A percentile compares a stretch with the other conserved stretches of the same genome.
phyloP scores from a whole-genome alignment of 1,140 invertebrate species.

The Listronotus bonariensis region DNA sequence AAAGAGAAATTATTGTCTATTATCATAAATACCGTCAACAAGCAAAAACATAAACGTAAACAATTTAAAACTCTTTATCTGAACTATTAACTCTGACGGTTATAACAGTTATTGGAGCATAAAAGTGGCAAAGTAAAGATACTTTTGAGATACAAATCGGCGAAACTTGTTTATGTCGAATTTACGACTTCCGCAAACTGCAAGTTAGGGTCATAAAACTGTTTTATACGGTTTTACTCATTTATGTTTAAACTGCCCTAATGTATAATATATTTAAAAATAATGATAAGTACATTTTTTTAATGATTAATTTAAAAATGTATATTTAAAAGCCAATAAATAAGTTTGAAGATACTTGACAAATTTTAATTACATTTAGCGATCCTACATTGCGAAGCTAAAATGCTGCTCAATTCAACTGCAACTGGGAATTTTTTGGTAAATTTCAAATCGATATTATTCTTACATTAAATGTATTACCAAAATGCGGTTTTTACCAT shows the following conservation, averaged over 20 bases:
- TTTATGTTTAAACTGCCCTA: neutral
- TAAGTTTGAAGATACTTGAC: too few relatives aligned
- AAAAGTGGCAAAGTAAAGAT: conserved; percentile 29
- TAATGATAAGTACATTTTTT: too few relatives aligned
- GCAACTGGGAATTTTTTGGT: too few relatives aligned
- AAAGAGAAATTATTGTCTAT: conserved; percentile 7
- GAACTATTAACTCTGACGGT: conserved; percentile 23
- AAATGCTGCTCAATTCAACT: too few relatives aligned
- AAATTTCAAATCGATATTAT: too few relatives aligned
- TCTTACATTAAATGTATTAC: too few relatives aligned
- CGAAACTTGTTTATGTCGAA: conserved; percentile 22
- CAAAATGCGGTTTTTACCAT: too few relatives aligned
- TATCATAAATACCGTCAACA: conserved; percentile 1
- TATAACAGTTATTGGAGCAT: conserved; percentile 29
- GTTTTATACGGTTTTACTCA: neutral
- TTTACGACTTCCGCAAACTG: conserved; percentile 19
- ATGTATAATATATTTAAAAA: neutral
- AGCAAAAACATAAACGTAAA: conserved; percentile 10
- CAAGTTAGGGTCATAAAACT: conserved; percentile 8
- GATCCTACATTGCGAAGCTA: too few relatives aligned
- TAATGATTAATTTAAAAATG: too few relatives aligned
- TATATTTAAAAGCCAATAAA: too few relatives aligned
- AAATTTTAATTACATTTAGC: too few relatives aligned
- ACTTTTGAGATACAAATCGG: conserved; percentile 30
- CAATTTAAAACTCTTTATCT: conserved; percentile 20